These are phyloP conservation scores for Nerophis lumbriciformis DNA, from an alignment of 2,113 vertebrate species.

Conservation along the genomic window DNA sequence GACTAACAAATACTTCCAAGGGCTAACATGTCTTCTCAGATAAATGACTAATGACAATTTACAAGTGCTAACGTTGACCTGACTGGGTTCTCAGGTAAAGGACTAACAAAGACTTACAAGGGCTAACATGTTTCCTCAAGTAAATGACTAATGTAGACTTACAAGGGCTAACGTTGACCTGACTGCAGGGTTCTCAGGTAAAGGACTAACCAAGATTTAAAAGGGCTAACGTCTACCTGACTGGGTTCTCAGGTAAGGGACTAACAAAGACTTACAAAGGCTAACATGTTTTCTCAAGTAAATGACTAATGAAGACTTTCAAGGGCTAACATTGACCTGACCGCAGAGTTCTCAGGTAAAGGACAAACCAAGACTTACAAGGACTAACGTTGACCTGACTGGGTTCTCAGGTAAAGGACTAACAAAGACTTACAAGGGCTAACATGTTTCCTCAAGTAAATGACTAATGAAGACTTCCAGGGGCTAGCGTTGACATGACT, in stretches of 20 bases:
- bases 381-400: neutral
- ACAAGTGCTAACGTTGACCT: neutral
- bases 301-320: neutral
- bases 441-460: slow-evolving; percentile 9
- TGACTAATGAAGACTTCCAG: slow-evolving; percentile 8
- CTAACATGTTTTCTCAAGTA: slow-evolving; percentile 3
- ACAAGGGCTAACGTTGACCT: neutral
- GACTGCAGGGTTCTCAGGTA: neutral
- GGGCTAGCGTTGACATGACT: neutral
- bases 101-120: slow-evolving; percentile 9
- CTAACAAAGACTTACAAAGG: slow-evolving; percentile 9
- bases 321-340: slow-evolving; percentile 78
- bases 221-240: slow-evolving; percentile 77
- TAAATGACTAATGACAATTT: slow-evolving; percentile 1
- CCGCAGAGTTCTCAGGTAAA: slow-evolving; percentile 82
- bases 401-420: too few species aligned
- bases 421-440: neutral
- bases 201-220: neutral
- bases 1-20: slow-evolving; percentile 20
- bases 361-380: slow-evolving; percentile 21
- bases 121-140: slow-evolving; percentile 30
- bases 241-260: slow-evolving; percentile 81
- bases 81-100: slow-evolving; percentile 4
- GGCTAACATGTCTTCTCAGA: neutral
- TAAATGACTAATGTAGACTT: slow-evolving; percentile 37